Conservation (phyloP, 2,888 invertebrate genomes). For the Coelinius sp. region DNA sequence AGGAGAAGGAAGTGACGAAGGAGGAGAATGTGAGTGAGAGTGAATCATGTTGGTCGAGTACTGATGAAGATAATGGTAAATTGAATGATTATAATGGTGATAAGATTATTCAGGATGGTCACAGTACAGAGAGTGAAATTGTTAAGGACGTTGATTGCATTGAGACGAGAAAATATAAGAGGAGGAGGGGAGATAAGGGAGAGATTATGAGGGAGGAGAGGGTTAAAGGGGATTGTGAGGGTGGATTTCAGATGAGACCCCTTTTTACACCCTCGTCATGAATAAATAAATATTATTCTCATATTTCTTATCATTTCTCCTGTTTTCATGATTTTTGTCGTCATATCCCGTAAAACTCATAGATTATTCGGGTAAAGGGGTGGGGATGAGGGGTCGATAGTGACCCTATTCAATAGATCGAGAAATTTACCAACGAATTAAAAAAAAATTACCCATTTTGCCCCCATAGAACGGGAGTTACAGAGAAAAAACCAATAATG, state of each 20-base stretch:
- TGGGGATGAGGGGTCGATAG: too few relatives aligned
- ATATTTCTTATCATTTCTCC: background rate
- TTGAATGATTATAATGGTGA: slow-evolving; percentile 32
- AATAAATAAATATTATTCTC: slow-evolving; percentile 2
- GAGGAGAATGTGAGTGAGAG: slow-evolving; percentile 59
- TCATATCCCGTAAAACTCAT: background rate
- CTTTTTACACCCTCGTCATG: slow-evolving; percentile 58
- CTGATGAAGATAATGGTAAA: slow-evolving; percentile 53
- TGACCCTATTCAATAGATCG: background rate
- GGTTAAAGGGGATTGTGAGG: slow-evolving; percentile 41
- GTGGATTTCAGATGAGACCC: slow-evolving; percentile 58
- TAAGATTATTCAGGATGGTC: slow-evolving; percentile 44
- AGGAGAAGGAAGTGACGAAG: background rate
- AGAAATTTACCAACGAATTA: background rate
- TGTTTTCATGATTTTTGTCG: background rate
- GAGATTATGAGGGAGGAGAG: slow-evolving; percentile 21
- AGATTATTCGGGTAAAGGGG: too few relatives aligned
- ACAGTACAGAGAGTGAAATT: slow-evolving; percentile 12
- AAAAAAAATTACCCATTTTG: background rate
- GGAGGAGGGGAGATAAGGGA: slow-evolving; percentile 40
- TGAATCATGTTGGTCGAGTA: slow-evolving; percentile 61
- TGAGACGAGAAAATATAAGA: slow-evolving; percentile 31
- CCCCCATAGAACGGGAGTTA: slow-evolving; percentile 31
- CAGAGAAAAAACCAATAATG: slow-evolving; percentile 23
- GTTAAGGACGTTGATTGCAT: slow-evolving; percentile 3